Base-by-base conservation (phyloP, 2,888 invertebrate genomes). In the Schizotus pectinicornis region DNA sequence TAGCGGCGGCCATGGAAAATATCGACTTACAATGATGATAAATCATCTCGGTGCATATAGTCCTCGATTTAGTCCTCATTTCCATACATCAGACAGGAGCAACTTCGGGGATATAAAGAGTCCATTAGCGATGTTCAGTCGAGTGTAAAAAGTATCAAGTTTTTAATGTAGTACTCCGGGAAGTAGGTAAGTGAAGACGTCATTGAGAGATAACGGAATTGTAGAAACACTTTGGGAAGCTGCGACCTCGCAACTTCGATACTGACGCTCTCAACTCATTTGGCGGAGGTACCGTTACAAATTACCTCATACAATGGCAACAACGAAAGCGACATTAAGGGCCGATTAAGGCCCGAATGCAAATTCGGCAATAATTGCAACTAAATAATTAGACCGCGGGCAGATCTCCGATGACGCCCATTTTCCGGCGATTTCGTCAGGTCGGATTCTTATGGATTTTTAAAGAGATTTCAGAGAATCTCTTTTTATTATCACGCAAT, bases 61-160 rank as follows among this genome's bases (percentile, higher is more conserved):
- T 50, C 45, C 50, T 8, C 31, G 42, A 42, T 42, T 42, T 42
- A 31, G 42, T 42, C 55, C 67, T 67, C 63, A 70, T 70, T 68
- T 71, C 65, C 72, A 68, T 72, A 68, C 63, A 65, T 67, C 65
- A 67, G 63, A 60, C 60, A 60, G 62, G 57, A 62, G 65, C 64
- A 62, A 61, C 61, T 50, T 55, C 63, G 62, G 61, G 65, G 67
- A 65, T 70, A 75, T 75, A 76, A 76, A 74, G 76, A 76, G 74
- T 76, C 78, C 79, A 79, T 79, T 79, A 79, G 75, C 72, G 73
- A 72, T 76, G 76, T 74, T 73, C 77, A 77, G 69, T 75, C 72
- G 72, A 74, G 74, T 74, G 77, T 77, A 74, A 77, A 79, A 78
- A 79, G 77, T 78, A 78, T 77, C 77, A 75, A 75, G 76, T 78